Evolutionary conservation across 1,140 invertebrate genomes (phyloP).

Genomic region (Battus philenor): DNA sequence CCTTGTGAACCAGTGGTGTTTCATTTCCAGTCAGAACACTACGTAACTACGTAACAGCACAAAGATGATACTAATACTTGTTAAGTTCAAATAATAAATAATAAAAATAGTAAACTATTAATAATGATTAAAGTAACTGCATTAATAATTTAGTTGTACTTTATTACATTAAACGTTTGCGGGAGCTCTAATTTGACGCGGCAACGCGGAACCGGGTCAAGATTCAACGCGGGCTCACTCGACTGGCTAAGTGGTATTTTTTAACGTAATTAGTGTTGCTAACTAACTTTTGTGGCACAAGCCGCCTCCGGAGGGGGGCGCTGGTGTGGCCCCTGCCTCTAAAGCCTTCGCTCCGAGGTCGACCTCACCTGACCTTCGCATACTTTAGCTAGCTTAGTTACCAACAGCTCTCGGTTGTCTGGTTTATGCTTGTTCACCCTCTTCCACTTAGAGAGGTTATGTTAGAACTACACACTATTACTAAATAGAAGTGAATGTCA

Average conservation of each 20-base stretch:
- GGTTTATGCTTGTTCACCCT: too few relatives aligned
- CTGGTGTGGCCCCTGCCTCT: not conserved
- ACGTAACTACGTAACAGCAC: too few relatives aligned
- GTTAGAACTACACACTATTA: too few relatives aligned
- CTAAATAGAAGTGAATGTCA: too few relatives aligned
- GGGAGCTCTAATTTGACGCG: constrained; percentile 13
- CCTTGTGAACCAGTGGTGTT: too few relatives aligned
- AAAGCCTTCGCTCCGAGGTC: too few relatives aligned
- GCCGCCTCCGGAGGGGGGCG: not conserved
- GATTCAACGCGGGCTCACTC: constrained; percentile 22
- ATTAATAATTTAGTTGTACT: not conserved
- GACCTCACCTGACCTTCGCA: too few relatives aligned
- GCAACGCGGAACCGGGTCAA: constrained; percentile 28
- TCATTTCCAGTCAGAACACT: too few relatives aligned
- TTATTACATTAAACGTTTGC: not conserved
- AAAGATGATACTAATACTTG: not conserved
- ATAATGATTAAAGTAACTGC: too few relatives aligned
- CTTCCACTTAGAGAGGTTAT: too few relatives aligned
- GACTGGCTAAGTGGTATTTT: constrained; percentile 35
- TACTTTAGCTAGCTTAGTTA: too few relatives aligned
- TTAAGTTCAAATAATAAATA: not conserved
- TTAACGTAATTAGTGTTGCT: constrained; percentile 41
- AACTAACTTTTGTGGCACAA: constrained; percentile 24
- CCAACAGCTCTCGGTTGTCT: too few relatives aligned
- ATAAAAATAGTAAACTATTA: not conserved